Percentiles rank a stretch among this genome's conserved stretches.
These are phyloP conservation scores for Caenorhabditis brenneri DNA, from an alignment of 1,140 invertebrate genomes.

Conservation along the genomic window DNA sequence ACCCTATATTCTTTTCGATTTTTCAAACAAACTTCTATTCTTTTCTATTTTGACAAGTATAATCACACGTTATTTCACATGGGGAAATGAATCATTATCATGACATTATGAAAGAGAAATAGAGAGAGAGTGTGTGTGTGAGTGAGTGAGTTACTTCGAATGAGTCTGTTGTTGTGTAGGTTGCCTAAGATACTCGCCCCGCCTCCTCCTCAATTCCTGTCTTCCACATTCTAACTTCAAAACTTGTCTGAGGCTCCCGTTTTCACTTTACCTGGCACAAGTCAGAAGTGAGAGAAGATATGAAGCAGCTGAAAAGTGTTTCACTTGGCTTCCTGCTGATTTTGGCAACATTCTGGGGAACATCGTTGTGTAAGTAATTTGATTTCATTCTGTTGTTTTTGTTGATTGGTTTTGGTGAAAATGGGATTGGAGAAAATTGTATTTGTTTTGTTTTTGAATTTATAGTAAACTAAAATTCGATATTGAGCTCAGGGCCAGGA, in stretches of 20 bases:
- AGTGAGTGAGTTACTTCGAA: background rate
- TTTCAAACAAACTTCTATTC: background rate
- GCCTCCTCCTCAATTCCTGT: background rate
- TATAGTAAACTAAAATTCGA: too few relatives aligned
- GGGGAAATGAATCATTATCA: background rate
- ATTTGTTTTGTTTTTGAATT: too few relatives aligned
- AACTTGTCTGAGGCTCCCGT: background rate
- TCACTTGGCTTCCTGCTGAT: too few relatives aligned
- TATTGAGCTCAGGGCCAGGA: too few relatives aligned
- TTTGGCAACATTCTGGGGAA: too few relatives aligned
- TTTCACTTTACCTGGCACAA: background rate
- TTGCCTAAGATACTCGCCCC: constrained; percentile 25
- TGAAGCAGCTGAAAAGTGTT: too few relatives aligned
- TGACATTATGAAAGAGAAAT: background rate
- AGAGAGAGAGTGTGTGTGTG: background rate
- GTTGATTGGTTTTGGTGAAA: too few relatives aligned
- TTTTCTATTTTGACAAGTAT: background rate
- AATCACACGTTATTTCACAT: background rate
- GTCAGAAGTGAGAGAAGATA: background rate
- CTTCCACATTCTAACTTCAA: background rate
- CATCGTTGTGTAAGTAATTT: too few relatives aligned
- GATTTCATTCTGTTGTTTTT: too few relatives aligned
- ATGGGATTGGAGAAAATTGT: too few relatives aligned
- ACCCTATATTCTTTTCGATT: background rate
- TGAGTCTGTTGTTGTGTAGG: background rate